Conservation (phyloP, 2,797 vertebrate genomes). For the Hydrocynus forskahlii region DNA sequence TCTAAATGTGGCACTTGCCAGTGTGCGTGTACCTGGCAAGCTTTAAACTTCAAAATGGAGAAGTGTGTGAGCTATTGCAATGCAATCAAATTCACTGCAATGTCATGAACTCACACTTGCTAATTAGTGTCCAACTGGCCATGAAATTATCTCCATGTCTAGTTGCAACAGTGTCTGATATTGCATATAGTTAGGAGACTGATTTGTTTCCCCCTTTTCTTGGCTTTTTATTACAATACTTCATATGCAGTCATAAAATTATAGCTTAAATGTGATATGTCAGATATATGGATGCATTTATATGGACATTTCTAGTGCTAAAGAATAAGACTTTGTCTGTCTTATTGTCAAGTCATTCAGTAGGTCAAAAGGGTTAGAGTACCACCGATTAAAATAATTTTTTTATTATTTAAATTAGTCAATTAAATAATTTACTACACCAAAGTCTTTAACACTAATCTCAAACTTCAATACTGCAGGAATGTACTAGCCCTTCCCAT, state of each 20-base stretch:
- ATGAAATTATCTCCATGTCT: slow-evolving; percentile 16
- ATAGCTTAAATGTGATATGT: not conserved
- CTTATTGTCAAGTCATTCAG: too few species aligned
- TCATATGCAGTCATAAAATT: not conserved
- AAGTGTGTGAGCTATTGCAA: slow-evolving; percentile 43
- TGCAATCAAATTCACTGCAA: slow-evolving; percentile 38
- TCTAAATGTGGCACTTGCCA: slow-evolving; percentile 46
- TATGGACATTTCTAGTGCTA: too few species aligned
- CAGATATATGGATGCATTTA: too few species aligned
- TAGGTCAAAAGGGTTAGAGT: too few species aligned
- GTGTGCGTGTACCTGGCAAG: slow-evolving; percentile 21
- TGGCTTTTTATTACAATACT: not conserved
- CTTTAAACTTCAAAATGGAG: slow-evolving; percentile 35
- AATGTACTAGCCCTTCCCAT: not conserved
- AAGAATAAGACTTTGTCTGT: too few species aligned
- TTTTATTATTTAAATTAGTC: too few species aligned
- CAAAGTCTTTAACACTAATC: too few species aligned
- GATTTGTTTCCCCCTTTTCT: not conserved
- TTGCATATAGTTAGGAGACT: not conserved
- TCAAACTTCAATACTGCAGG: not conserved
- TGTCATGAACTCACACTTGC: slow-evolving; percentile 27
- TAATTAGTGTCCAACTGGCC: slow-evolving; percentile 11
- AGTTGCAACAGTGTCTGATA: slow-evolving; percentile 1
- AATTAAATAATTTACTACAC: too few species aligned
- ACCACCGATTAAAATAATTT: too few species aligned